Evolutionary conservation across 2,113 vertebrate genomes (phyloP).

Genomic region (Rattus rattus): DNA sequence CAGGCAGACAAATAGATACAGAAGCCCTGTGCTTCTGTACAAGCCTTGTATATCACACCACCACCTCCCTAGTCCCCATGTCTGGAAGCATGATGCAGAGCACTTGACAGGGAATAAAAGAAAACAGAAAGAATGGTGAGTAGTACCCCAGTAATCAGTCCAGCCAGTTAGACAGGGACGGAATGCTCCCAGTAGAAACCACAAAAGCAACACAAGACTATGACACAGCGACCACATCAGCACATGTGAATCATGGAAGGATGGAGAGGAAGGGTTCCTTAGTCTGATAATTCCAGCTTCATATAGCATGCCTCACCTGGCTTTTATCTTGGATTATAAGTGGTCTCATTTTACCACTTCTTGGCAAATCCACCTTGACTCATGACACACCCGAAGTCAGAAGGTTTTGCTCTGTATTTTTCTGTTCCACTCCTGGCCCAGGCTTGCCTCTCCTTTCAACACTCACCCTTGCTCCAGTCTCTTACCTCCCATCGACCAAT

Average conservation of each 20-base stretch:
- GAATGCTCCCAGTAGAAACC: not conserved
- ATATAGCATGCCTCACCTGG: not conserved
- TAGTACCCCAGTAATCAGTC: not conserved
- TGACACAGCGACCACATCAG: not conserved
- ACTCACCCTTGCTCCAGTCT: not conserved
- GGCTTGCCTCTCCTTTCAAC: not conserved
- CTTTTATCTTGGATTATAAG: not conserved
- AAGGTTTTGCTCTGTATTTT: not conserved
- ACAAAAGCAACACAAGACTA: not conserved
- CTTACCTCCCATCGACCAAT: not conserved
- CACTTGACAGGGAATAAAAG: not conserved
- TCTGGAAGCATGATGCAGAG: not conserved
- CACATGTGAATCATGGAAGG: not conserved
- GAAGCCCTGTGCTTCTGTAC: not conserved
- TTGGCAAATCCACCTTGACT: not conserved
- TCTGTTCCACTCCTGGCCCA: not conserved
- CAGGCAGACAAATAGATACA: not conserved
- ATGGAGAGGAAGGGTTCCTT: not conserved
- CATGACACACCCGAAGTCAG: not conserved
- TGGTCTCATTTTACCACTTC: not conserved
- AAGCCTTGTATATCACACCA: not conserved
- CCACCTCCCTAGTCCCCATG: not conserved
- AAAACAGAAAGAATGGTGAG: not conserved
- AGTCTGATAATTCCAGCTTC: not conserved
- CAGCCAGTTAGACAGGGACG: not conserved